Conservation (phyloP, 2,797 vertebrate genomes). For the Danio kyathit region DNA sequence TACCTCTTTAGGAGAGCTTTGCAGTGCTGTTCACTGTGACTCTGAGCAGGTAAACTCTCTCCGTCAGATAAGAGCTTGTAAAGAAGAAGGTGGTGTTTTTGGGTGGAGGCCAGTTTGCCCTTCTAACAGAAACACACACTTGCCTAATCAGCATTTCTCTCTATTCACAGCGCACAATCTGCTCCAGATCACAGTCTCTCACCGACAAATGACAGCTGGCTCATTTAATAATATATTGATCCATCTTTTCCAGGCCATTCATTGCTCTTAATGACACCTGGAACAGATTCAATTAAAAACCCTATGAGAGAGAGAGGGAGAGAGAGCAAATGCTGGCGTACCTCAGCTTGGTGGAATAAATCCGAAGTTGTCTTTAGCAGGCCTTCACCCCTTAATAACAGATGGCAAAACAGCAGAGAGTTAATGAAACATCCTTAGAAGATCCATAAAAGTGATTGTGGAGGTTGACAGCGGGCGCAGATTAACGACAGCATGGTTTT, state of each 20-base stretch:
- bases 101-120: constrained; percentile 15
- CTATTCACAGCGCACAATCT: constrained; percentile 30
- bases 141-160: constrained; percentile 48
- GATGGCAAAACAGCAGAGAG: constrained; percentile 49
- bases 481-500: constrained; percentile 3
- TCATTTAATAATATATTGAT: constrained; percentile 66
- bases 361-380: constrained; percentile 96
- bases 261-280: constrained; percentile 41
- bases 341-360: constrained; percentile 96
- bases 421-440: constrained; percentile 44
- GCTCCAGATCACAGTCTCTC: constrained; percentile 20
- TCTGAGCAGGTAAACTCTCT: background rate
- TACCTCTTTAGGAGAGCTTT: background rate
- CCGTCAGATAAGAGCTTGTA: background rate
- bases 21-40: constrained; percentile 18
- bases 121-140: constrained; percentile 22
- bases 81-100: constrained; percentile 3
- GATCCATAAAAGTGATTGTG: constrained; percentile 40
- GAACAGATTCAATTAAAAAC: constrained; percentile 61
- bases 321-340: constrained; percentile 67
- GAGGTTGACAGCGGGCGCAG: constrained; percentile 31
- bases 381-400: constrained; percentile 89
- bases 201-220: constrained; percentile 53
- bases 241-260: constrained; percentile 39
- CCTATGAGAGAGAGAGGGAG: constrained; percentile 42